Conservation (phyloP, 2,113 vertebrate genomes). For the Cygnus atratus region DNA sequence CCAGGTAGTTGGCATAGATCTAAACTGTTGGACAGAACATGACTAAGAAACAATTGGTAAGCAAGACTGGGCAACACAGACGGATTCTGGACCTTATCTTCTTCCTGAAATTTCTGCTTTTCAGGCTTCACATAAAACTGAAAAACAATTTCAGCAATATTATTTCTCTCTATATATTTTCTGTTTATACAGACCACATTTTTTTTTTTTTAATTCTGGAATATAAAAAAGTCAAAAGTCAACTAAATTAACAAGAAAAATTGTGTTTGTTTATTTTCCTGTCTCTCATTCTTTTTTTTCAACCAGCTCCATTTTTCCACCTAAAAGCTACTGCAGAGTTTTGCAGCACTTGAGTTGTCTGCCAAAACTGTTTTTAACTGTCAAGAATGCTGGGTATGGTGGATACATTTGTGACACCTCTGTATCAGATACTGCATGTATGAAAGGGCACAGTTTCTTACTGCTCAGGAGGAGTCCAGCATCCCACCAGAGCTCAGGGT, state of each 20-base stretch:
- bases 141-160: background rate
- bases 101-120: background rate
- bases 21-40: background rate
- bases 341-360: background rate
- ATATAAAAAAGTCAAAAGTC: background rate
- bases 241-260: background rate
- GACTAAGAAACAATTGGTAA: background rate
- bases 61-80: background rate
- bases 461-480: background rate
- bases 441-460: background rate
- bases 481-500: background rate
- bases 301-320: background rate
- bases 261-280: background rate
- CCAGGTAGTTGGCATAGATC: background rate
- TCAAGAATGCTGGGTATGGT: background rate
- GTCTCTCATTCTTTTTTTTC: background rate
- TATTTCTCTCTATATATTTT: background rate
- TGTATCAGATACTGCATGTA: background rate
- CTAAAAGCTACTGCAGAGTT: background rate
- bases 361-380: conserved; percentile 9
- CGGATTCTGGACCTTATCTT: background rate
- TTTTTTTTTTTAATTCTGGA: background rate
- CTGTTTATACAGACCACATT: background rate
- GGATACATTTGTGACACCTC: background rate
- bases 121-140: background rate